phyloP scores from a whole-genome alignment of 2,888 invertebrate species.

The Zaprionus bogoriensis region DNA sequence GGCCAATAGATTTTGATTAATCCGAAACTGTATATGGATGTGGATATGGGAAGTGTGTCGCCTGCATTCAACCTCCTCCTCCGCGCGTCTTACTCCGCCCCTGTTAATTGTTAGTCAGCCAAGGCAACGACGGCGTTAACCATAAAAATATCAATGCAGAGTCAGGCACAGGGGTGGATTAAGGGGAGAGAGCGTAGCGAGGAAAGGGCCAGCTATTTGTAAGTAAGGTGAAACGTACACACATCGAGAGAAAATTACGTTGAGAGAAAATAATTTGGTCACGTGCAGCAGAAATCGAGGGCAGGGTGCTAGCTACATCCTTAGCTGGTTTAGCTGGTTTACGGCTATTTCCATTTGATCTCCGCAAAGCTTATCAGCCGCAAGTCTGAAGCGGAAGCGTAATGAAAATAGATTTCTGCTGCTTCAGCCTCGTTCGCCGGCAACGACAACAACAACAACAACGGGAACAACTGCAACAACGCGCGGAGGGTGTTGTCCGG shows the following conservation, averaged over 20 bases:
- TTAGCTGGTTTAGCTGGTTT: constrained; percentile 55
- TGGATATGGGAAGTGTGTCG: neutral
- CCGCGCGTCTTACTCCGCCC: neutral
- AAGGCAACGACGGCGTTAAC: constrained; percentile 41
- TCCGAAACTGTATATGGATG: constrained; percentile 1
- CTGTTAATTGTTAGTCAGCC: constrained; percentile 57
- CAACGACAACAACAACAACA: too few relatives aligned
- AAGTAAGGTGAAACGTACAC: constrained; percentile 27
- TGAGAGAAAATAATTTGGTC: constrained; percentile 61
- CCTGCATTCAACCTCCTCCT: too few relatives aligned
- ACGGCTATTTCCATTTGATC: constrained; percentile 56
- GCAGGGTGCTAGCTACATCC: neutral
- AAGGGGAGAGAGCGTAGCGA: neutral
- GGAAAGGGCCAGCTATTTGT: neutral
- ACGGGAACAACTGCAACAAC: too few relatives aligned
- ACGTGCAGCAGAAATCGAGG: constrained; percentile 59
- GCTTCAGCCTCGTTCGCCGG: neutral
- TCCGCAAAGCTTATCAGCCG: constrained; percentile 64
- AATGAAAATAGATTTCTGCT: constrained; percentile 69
- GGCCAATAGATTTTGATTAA: constrained; percentile 54
- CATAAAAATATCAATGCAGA: constrained; percentile 43
- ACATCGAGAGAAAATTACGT: constrained; percentile 27
- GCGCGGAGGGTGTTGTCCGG: constrained; percentile 37
- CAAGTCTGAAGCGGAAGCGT: constrained; percentile 45
- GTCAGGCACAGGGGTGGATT: neutral